Base-by-base conservation (phyloP, 2,888 invertebrate genomes). In the Sphinx pinastri region DNA sequence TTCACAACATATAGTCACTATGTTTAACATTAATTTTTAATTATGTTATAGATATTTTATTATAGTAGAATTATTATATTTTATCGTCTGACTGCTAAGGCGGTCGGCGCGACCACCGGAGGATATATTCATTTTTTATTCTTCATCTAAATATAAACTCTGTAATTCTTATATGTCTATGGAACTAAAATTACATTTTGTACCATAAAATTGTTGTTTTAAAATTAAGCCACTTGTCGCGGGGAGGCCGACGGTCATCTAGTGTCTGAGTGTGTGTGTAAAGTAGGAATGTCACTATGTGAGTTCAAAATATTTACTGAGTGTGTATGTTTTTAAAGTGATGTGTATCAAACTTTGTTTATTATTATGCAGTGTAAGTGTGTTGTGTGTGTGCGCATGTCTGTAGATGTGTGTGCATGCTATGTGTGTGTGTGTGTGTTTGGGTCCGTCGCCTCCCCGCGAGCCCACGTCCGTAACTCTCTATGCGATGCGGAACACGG, bases 141-240 rank as follows among this genome's bases (percentile, higher is more conserved):
- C 83, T 84, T 79, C 80, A 77, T 88, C 86, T 88, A 89, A 88
- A 90, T 91, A 91, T 91, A 91, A 89, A 89, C 90, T 92, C 91
- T 92, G 89, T 88, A 85, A 86, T 83, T 90, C 90, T 91, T 92
- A 92, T 86, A 87, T 79, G 81, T 86, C 90, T 93, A 93, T 91
- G 89, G 89, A 92, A 91, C 89, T 92, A 91, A 92, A 91, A 89
- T 92, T 90, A 92, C 85, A 85, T 86, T 92, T 93, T 93, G 92
- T 93, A 93, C 92, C 92, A 91, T 92, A 85, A 87, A 78, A 80
- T 88, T 86, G 85, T 86, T 81, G 86, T 88, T 76, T 80, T 89
- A 87, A 91, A 91, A 90, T 88, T 85, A 91, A 90, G 88, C 88
- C 87, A 84, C 86, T 75, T 73, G 78, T 81, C 85, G 86, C 87